Percentiles rank a stretch among this genome's conserved stretches.
phyloP scores from a whole-genome alignment of 2,113 vertebrate genomes.

The Mastomys coucha region DNA sequence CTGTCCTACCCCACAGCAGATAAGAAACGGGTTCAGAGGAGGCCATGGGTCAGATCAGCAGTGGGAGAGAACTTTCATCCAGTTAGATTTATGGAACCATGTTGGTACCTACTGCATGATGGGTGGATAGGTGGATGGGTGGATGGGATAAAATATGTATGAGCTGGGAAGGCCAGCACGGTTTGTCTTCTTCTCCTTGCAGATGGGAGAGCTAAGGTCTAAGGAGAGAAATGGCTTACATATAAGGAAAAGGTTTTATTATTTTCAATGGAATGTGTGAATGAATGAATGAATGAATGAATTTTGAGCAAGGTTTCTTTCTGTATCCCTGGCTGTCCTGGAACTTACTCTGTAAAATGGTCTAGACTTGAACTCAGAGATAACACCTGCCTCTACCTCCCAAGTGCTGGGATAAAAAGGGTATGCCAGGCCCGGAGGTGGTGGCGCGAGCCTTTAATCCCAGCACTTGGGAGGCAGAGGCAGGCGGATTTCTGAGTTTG shows the following conservation, averaged over 20 bases:
- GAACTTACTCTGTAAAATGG: not conserved
- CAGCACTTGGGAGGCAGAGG: too few relatives aligned
- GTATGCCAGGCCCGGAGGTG: too few relatives aligned
- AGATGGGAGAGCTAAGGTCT: not conserved
- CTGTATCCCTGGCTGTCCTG: not conserved
- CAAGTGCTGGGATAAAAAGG: not conserved
- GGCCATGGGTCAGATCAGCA: not conserved
- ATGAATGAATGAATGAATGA: too few relatives aligned
- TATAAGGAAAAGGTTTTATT: not conserved
- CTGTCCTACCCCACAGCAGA: not conserved
- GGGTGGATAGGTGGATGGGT: not conserved
- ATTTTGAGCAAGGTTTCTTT: not conserved
- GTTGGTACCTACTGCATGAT: not conserved
- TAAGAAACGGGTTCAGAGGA: not conserved
- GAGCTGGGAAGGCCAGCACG: not conserved
- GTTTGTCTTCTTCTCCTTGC: not conserved
- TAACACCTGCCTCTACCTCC: not conserved
- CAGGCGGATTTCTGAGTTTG: too few relatives aligned
- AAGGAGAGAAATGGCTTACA: not conserved
- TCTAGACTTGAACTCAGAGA: not conserved
- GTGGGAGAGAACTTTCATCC: not conserved
- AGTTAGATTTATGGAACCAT: not conserved
- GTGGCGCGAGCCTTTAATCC: too few relatives aligned
- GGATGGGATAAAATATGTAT: not conserved
- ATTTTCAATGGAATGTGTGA: not conserved